Evolutionary conservation across 2,888 invertebrate species (phyloP).

Genomic region (Endotricha flammealis): DNA sequence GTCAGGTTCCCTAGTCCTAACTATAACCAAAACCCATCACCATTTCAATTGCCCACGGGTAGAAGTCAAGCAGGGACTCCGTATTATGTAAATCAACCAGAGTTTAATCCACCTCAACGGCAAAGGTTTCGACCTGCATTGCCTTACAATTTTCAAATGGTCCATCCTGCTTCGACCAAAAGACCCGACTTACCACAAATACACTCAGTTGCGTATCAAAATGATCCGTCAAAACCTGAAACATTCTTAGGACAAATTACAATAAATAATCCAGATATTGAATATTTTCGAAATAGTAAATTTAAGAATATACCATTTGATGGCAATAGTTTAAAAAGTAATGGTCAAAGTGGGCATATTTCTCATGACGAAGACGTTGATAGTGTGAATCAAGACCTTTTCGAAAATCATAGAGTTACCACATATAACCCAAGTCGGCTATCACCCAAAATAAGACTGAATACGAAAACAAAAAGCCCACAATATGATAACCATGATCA

Average conservation of each 20-base stretch:
- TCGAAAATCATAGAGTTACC: slow-evolving; percentile 64
- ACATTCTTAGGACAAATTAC: slow-evolving; percentile 81
- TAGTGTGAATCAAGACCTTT: slow-evolving; percentile 62
- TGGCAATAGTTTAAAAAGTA: slow-evolving; percentile 68
- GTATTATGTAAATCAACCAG: slow-evolving; percentile 69
- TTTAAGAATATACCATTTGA: slow-evolving; percentile 70
- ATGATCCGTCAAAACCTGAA: slow-evolving; percentile 80
- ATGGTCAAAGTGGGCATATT: slow-evolving; percentile 62
- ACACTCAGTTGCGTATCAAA: slow-evolving; percentile 76
- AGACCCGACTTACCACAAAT: slow-evolving; percentile 78
- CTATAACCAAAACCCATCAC: slow-evolving; percentile 71
- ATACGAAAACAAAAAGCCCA: slow-evolving; percentile 46
- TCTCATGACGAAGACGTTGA: slow-evolving; percentile 59
- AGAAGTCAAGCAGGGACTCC: slow-evolving; percentile 68
- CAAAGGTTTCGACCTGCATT: slow-evolving; percentile 62
- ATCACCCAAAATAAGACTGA: slow-evolving; percentile 56
- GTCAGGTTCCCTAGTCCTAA: slow-evolving; percentile 66
- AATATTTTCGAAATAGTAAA: slow-evolving; percentile 62
- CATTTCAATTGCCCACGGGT: slow-evolving; percentile 68
- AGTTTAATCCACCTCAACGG: slow-evolving; percentile 52
- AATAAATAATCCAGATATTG: slow-evolving; percentile 78
- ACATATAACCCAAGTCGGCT: slow-evolving; percentile 68
- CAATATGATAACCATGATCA: slow-evolving; percentile 48
- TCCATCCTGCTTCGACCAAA: slow-evolving; percentile 70
- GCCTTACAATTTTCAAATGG: slow-evolving; percentile 65